These are phyloP conservation scores for Danionella dracula DNA, from an alignment of 2,797 vertebrate species.

Conservation along the genomic window DNA sequence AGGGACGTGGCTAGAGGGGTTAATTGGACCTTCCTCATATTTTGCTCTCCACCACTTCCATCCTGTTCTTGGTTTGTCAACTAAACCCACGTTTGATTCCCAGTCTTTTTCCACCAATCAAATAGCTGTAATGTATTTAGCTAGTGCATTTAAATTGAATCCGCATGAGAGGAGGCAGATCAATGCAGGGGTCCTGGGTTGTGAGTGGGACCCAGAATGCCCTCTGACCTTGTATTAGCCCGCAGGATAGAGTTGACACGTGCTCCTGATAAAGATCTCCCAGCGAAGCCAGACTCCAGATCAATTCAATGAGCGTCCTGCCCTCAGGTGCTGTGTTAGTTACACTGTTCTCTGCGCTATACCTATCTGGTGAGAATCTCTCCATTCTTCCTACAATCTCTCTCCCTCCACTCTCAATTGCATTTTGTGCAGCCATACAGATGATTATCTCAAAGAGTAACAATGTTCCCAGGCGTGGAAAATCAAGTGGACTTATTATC, in stretches of 20 bases:
- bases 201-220: constrained; percentile 18
- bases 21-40: constrained; percentile 56
- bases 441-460: constrained; percentile 15
- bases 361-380: constrained; percentile 29
- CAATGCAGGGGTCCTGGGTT: constrained; percentile 45
- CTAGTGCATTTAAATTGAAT: constrained; percentile 70
- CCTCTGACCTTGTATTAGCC: constrained; percentile 63
- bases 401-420: neutral
- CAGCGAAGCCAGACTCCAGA: constrained; percentile 54
- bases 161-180: constrained; percentile 67
- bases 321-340: constrained; percentile 67
- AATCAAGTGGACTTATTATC: constrained; percentile 21
- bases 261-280: constrained; percentile 83
- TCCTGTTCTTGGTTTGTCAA: constrained; percentile 55
- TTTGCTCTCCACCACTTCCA: constrained; percentile 22
- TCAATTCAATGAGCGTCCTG: constrained; percentile 58
- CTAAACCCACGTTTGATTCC: constrained; percentile 53
- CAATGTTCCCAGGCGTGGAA: neutral
- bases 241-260: constrained; percentile 66
- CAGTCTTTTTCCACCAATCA: constrained; percentile 46
- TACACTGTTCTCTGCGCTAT: constrained; percentile 58
- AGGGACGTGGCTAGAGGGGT: constrained; percentile 43
- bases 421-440: neutral
- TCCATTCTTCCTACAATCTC: neutral
- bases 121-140: constrained; percentile 51